Base-by-base conservation (phyloP, 2,797 vertebrate species). In the Smutsia temminckii region DNA sequence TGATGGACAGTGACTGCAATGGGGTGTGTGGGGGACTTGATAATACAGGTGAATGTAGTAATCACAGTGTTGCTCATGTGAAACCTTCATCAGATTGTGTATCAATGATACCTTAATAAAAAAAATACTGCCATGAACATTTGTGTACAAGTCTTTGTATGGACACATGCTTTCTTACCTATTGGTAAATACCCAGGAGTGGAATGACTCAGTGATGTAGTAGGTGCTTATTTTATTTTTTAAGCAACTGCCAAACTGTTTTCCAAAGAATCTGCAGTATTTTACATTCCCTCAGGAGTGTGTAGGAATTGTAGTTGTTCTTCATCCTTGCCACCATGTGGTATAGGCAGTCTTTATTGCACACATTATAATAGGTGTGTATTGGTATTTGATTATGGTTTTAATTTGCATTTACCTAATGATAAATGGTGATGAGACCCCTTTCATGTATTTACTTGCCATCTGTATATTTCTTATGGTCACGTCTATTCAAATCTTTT, bases 331-430 rank as follows among this genome's bases (percentile, higher is more conserved):
- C 6, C 51, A 87, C n/a, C 42, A 78, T 8, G 9, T 69, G 40
- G 37, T 64, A 32, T 23, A 25, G 51, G 63, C 12, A 69, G 20
- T 85, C 55, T 94, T 80, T 63, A 59, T 32, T 79, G n/a, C 9
- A 89, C 27, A 74, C 23, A 77, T 77, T 69, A 29, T 37, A 61
- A 71, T 46, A 63, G 32, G 9, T 66, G 10, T 78, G 37, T 32
- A 40, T 12, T 57, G 11, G 37, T 81, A 57, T 83, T 57, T 63
- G 49, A 42, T 32, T 95, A 40, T 51, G 23, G 6, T 18, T 89
- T 95, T 89, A 59, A 68, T 93, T 95, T 95, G 49, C 42, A 78
- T 78, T 83, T 93, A 25, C 37, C 59, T 69, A 83, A 10, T 87
- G 49, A 66, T 23, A 59, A 42, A n/a, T 69, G 32, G 37, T 93